phyloP scores from a whole-genome alignment of 2,797 vertebrate genomes.

The Sebastiscus albofasciatus region DNA sequence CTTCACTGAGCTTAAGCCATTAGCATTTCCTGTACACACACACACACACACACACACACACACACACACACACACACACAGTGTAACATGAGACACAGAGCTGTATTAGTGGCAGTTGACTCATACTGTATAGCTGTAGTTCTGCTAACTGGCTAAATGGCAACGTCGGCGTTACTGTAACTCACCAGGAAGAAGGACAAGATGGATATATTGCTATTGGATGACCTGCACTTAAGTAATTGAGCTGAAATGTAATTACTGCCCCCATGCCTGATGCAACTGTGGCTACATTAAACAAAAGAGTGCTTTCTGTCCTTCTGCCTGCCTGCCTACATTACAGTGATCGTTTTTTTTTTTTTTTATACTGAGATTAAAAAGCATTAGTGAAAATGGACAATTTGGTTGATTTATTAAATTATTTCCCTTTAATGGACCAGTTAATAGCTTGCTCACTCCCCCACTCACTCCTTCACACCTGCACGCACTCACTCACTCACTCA shows the following conservation, averaged over 20 bases:
- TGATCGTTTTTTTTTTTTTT: background rate
- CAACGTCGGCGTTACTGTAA: slow-evolving; percentile 18
- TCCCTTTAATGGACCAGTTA: background rate
- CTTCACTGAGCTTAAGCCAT: slow-evolving; percentile 39
- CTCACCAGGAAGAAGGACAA: slow-evolving; percentile 1
- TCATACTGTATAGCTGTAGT: background rate
- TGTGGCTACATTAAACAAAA: background rate
- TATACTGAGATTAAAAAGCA: background rate
- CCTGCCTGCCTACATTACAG: background rate
- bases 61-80: background rate
- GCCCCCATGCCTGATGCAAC: background rate
- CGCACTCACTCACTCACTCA: background rate
- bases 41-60: background rate
- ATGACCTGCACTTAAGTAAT: slow-evolving; percentile 23
- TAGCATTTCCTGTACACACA: slow-evolving; percentile 49
- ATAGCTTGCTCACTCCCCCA: background rate
- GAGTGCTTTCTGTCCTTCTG: background rate
- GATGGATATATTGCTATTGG: background rate
- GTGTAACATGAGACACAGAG: slow-evolving; percentile 40
- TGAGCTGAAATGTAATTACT: slow-evolving; percentile 32
- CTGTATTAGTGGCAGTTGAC: slow-evolving; percentile 19
- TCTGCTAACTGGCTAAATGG: slow-evolving; percentile 32
- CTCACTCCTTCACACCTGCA: background rate
- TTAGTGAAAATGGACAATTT: background rate
- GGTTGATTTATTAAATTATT: slow-evolving; percentile 11